Evolutionary conservation across 2,888 invertebrate species (phyloP).

Genomic region (Lomographa bimaculata): DNA sequence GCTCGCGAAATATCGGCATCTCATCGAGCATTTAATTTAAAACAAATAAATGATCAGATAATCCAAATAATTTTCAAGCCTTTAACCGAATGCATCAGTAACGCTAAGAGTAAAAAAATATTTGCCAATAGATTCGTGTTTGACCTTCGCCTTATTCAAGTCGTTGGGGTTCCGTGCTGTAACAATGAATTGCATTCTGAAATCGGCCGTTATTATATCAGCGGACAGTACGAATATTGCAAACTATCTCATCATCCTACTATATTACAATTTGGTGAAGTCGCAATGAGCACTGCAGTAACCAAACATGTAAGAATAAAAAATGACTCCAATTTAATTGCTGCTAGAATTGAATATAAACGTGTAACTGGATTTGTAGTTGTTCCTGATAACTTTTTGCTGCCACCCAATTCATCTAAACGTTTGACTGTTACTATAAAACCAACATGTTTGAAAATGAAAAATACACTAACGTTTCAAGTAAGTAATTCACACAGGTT

Average conservation of each 20-base stretch:
- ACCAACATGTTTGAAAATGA: slow-evolving; percentile 56
- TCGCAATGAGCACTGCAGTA: slow-evolving; percentile 58
- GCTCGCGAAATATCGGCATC: slow-evolving; percentile 70
- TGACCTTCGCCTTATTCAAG: slow-evolving; percentile 66
- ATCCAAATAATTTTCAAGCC: slow-evolving; percentile 64
- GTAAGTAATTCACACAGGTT: slow-evolving; percentile 57
- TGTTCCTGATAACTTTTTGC: slow-evolving; percentile 55
- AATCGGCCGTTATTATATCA: slow-evolving; percentile 79
- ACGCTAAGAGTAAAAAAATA: slow-evolving; percentile 50
- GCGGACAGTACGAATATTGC: slow-evolving; percentile 81
- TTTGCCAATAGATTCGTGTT: slow-evolving; percentile 65
- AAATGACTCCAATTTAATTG: slow-evolving; percentile 67
- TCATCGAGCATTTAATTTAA: slow-evolving; percentile 65
- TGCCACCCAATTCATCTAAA: slow-evolving; percentile 61
- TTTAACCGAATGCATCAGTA: slow-evolving; percentile 65
- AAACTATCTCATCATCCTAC: slow-evolving; percentile 73
- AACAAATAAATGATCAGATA: slow-evolving; percentile 43
- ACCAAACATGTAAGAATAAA: slow-evolving; percentile 62
- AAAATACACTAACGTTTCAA: slow-evolving; percentile 50
- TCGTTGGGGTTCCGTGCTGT: slow-evolving; percentile 64
- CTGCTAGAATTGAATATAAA: slow-evolving; percentile 64
- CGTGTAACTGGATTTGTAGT: slow-evolving; percentile 66
- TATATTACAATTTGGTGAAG: slow-evolving; percentile 67
- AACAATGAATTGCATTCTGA: slow-evolving; percentile 65
- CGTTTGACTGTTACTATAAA: slow-evolving; percentile 51